These are phyloP conservation scores for Neolamprologus brichardi DNA, from an alignment of 2,113 vertebrate genomes.

Conservation along the genomic window DNA sequence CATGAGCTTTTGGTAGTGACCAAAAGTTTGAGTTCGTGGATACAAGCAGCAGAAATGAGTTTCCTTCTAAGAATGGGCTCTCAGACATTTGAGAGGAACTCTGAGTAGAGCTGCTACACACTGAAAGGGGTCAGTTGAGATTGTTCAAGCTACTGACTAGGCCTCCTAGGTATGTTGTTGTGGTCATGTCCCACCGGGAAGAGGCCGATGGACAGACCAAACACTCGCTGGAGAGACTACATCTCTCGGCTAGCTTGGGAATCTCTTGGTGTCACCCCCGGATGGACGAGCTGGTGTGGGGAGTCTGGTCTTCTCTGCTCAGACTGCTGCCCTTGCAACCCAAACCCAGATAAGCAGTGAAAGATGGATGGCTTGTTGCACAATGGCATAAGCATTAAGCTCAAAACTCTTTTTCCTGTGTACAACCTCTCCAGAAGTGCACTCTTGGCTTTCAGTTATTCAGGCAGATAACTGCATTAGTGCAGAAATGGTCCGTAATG, in stretches of 20 bases:
- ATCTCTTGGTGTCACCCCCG: neutral
- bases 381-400: neutral
- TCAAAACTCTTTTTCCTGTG: neutral
- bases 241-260: neutral
- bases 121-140: neutral
- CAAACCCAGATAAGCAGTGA: neutral
- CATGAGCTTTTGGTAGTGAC: neutral
- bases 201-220: neutral
- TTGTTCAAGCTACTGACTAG: neutral
- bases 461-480: neutral
- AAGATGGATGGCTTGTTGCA: neutral
- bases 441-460: neutral
- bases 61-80: neutral
- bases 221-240: neutral
- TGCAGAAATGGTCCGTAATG: neutral
- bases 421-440: neutral
- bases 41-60: neutral
- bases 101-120: neutral
- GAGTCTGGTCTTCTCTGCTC: neutral
- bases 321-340: neutral
- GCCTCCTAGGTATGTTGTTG: neutral
- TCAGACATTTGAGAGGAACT: neutral
- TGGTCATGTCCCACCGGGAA: neutral
- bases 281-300: neutral
- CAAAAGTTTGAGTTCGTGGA: neutral